Evolutionary conservation across 2,113 vertebrate genomes (phyloP), one percentile per base, ranked within the genome.

Genomic region (Synchiropus splendidus): DNA sequence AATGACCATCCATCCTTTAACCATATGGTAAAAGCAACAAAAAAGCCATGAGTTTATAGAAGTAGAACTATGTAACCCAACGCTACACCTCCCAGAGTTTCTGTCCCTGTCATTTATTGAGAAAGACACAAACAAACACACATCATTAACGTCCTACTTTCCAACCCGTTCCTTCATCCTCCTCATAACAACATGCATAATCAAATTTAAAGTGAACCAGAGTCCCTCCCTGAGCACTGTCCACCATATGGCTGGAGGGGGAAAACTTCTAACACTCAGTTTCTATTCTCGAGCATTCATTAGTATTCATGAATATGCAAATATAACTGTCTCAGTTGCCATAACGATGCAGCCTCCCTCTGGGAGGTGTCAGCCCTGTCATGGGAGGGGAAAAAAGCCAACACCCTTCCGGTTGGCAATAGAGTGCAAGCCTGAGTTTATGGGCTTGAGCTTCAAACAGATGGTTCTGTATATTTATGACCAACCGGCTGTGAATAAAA

Each of bases 391-490:
- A 6, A 6, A 78, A 66, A 62, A 49, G 64, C 55, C 59, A 45
- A 74, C 55, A 46, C 72, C 77, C 77, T 74, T 74, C 67, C 55
- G 58, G 51, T 74, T 55, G 43, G 46, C 31, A 59, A 46, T 64
- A 47, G 58, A 36, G 15, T 45, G 34, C 5, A 9, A 39, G 6
- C 31, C 9, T 17, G 18, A 14, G 21, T 18, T 16, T 15, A 38
- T 27, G n/a, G 40, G 41, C 27, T 18, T 30, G 41, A 53, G 54
- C 60, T 35, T 61, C 45, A 53, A 67, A 77, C 85, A 87, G 81
- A 75, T 87, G 83, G 78, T 83, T 51, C 48, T 85, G 82, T 84
- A 79, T 86, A 84, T 85, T 83, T 80, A 86, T 84, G 78, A 86
- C 53, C 58, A 8, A 8, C 21, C 4, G 4, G 21, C 21, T 27